Evolutionary conservation across 2,113 vertebrate species (phyloP), one percentile per base, ranked within the genome.

Genomic region (Eudyptes chrysolophus): DNA sequence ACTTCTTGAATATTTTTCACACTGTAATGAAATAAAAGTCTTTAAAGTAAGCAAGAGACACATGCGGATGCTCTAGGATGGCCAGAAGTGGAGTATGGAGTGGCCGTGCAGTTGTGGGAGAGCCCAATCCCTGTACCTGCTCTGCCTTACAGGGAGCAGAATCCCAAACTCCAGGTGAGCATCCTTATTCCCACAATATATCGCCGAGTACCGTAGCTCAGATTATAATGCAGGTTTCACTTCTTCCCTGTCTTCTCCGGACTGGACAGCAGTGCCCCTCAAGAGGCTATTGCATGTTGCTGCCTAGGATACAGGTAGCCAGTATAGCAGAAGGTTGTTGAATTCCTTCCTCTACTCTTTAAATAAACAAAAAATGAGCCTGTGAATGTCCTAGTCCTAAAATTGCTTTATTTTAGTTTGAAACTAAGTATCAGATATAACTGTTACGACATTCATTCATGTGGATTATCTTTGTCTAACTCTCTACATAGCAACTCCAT

Each of bases 1-100:
- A 42, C 4, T 64, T 70, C 21, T 36, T 38, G 24, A 68, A 27
- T 68, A 51, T 52, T 94, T 93, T 82, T 82, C 70, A 71, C 8
- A 5, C 40, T 34, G 10, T 36, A 84, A 69, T 38, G 27, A 85
- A 94, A 75, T 7, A n/a, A 16, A 84, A 46, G 12, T 19, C 27
- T 88, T 52, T 77, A 34, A 84, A 86, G 65, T 22, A 54, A 27
- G 40, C 22, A 76, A 60, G 70, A 85, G 32, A 58, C 8, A 16
- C 5, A 15, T 11, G 19, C 0, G 1, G 3, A 6, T 1, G 4
- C 25, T 71, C 29, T 29, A 36, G 51, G 34, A 48, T 57, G 68
- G 30, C 7, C 34, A 70, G 36, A 61, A 78, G 18, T 22, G 24
- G 11, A 19, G 8, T 13, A 29, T 26, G 10, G 26, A 38, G 44